Percentiles rank a stretch among this genome's conserved stretches.
Evolutionary conservation across 1,140 invertebrate genomes (phyloP).

Genomic region (Aphis gossypii): DNA sequence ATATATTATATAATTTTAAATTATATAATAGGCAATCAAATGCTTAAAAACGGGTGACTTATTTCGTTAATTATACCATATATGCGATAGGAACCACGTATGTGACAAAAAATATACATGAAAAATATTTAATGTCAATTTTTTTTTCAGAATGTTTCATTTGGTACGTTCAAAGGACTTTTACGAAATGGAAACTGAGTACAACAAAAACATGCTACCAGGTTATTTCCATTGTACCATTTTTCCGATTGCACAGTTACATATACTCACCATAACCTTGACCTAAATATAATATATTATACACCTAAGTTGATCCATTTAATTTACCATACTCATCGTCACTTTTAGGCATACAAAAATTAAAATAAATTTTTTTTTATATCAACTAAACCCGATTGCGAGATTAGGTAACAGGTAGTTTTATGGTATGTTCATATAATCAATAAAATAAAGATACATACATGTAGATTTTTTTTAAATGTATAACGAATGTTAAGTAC

Average conservation of each 20-base stretch:
- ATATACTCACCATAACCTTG: not conserved
- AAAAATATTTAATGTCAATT: not conserved
- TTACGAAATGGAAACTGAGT: constrained; percentile 61
- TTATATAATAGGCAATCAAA: not conserved
- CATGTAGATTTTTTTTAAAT: no score
- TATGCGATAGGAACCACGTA: not conserved
- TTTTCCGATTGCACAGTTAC: not conserved
- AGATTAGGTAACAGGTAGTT: no score
- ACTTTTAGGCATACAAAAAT: not conserved
- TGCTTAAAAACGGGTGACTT: not conserved
- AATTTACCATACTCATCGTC: not conserved
- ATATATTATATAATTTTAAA: not conserved
- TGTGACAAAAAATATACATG: not conserved
- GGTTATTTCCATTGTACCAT: constrained; percentile 46
- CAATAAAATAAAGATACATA: no score
- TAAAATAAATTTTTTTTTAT: not conserved
- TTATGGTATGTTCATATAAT: no score
- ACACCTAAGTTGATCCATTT: not conserved
- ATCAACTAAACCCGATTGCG: not conserved
- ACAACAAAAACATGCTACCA: constrained; percentile 62
- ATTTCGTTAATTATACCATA: not conserved
- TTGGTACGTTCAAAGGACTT: constrained; percentile 59
- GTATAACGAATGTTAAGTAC: no score
- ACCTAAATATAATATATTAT: not conserved
- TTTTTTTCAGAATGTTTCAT: constrained; percentile 60